Evolutionary conservation across 2,113 vertebrate genomes (phyloP), one percentile per base, ranked within the genome.

Genomic region (Pitta sordida): DNA sequence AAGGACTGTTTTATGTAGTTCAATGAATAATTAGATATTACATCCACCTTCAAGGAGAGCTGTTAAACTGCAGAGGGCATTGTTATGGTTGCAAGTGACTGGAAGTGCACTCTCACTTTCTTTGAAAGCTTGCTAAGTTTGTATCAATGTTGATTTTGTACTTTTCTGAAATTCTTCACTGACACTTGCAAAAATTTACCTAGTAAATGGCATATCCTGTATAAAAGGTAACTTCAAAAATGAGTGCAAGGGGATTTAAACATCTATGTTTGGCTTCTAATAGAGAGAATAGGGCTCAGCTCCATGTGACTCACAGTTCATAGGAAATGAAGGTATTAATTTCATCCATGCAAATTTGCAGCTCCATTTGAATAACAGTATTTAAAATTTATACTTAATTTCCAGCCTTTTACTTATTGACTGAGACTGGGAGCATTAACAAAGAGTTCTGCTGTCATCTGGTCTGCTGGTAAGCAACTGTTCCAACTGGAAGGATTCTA

Each of bases 131-230:
- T 80, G 70, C 52, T 55, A 46, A 77, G n/a, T 90, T 64, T 83
- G 41, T 36, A 90, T 32, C 32, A 23, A 32, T 89, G 53, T 63
- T 83, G 80, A 90, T 94, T 95, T 95, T 90, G 60, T 26, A 51
- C 39, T 74, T 37, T 37, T 83, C 91, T 81, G 71, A 88, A 96
- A 97, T 94, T 96, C 91, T 94, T 76, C 77, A 81, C 21, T 84
- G 56, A 58, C n/a, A 24, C 21, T 60, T 53, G 26, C 39, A 88
- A 65, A 30, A 85, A 48, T 60, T 71, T 71, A 73, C 6, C 37
- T 41, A 65, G 37, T 65, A 69, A 93, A 49, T 24, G 29, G n/a
- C 30, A 80, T 36, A 43, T 91, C 95, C 83, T 96, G 73, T 89
- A 83, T 60, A 90, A 95, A 89, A 95, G 26, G 23, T 68, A 95